Evolutionary conservation across 2,797 vertebrate species (phyloP).

Genomic region (Enteromius mattozi): DNA sequence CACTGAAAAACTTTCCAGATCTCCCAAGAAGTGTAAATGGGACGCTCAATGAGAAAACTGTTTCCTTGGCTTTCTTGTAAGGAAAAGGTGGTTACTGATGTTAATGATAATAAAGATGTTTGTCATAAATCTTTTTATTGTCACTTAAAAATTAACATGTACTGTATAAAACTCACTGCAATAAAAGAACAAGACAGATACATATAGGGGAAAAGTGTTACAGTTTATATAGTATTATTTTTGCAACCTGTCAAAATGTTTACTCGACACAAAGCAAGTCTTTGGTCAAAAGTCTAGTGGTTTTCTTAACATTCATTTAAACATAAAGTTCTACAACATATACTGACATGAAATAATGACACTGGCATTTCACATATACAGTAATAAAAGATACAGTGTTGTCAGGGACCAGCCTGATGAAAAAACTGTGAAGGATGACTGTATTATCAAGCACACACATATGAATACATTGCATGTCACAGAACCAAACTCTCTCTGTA

Average conservation of each 20-base stretch:
- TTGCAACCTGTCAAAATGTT: constrained; percentile 8
- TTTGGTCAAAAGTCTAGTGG: constrained; percentile 15
- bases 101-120: background rate
- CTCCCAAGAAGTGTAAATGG: background rate
- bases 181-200: background rate
- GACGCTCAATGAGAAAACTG: background rate
- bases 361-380: constrained; percentile 5
- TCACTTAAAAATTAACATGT: constrained; percentile 17
- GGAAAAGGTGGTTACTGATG: background rate
- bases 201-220: background rate
- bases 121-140: constrained; percentile 8
- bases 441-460: background rate
- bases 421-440: background rate
- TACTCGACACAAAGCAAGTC: constrained; percentile 15
- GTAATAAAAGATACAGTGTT: background rate
- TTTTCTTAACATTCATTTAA: constrained; percentile 12
- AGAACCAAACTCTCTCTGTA: background rate
- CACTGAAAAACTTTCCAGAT: background rate
- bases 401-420: constrained; percentile 55
- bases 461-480: background rate
- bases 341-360: constrained; percentile 13
- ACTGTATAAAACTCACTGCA: constrained; percentile 19
- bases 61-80: background rate
- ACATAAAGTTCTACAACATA: background rate
- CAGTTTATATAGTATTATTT: background rate